Base-by-base conservation (phyloP, 1,140 invertebrate genomes). In the Dryas iulia region DNA sequence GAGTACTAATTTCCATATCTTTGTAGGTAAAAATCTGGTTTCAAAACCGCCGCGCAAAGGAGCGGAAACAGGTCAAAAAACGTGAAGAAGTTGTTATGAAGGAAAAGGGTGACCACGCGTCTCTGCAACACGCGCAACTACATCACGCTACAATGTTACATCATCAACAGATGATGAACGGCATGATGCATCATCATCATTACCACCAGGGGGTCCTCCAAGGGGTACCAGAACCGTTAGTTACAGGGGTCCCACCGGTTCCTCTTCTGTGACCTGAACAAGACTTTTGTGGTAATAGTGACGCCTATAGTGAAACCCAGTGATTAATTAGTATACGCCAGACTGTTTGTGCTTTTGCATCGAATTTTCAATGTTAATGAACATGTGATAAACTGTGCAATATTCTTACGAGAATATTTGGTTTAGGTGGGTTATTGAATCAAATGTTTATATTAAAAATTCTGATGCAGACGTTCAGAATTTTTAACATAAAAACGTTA, bases 41-140 rank as follows among this genome's bases (percentile, higher is more conserved):
- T 87, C 98, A 99, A 93, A 99, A 99, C 85, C 94, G 98, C 21
- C 94, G 98, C 4, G 97, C 98, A 12, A 99, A 99, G 89, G 97
- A 99, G 71, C 93, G 98, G 4, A 99, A 91, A 76, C 89, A 91
- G 65, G 87, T 90, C 21, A 91, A 91, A 71, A 91, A 91, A 78
- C 89, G 89, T 23, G 89, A 91, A 65, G 89, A 91, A 53, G 87
- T 87, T 0, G 89, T 87, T 18, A 87, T 90, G 86, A 91, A 91
- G 26, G 89, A 91, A 64, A 91, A 91, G 54, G 89, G 89, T 10
- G 89, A 91, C 60, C 89, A 91, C 60, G 83, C 87, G 8, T 90
- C 89, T n/a, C 65, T 91, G 5, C 89, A 91, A 64, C 89, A 91
- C 72, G 89, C 87, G 28, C 87, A 91, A 60, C 74, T 91, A 3